Evolutionary conservation across 1,140 invertebrate species (phyloP), one percentile per base, ranked within the genome.

Genomic region (Charaxes varanes): DNA sequence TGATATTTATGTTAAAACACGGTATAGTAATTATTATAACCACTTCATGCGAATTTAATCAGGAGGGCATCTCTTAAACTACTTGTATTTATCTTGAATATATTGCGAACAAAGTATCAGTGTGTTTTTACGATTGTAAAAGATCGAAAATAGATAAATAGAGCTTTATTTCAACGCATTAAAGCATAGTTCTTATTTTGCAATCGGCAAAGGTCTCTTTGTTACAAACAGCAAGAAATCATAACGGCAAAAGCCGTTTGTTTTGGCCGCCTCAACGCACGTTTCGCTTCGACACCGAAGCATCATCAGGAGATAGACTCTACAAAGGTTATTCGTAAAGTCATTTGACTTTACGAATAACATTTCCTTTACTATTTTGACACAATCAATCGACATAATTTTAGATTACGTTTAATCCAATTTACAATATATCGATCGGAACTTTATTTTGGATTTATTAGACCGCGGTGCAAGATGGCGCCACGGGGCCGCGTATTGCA

Each of bases 401-500:
- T 35, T n/a, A 12, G 23, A 23, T 22, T 11, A 24, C 3, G 15
- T 31, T 8, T 31, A 30, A 30, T 30, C 27, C 28, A 23, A 24
- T 16, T 24, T 35, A 16, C 13, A 21, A 15, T 35, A 24, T 35
- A 24, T 23, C 8, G n/a, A 21, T 11, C 22, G 24, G n/a, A n/a
- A n/a, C n/a, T n/a, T n/a, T n/a, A n/a, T n/a, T n/a, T n/a, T n/a
- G n/a, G n/a, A n/a, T n/a, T n/a, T n/a, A n/a, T n/a, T n/a, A n/a
- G n/a, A n/a, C n/a, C n/a, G n/a, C n/a, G n/a, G n/a, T 13, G 33
- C 27, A 27, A 38, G 6, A 43, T 38, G 38, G 34, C 66, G 66
- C 63, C 58, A 54, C 45, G 28, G 36, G 54, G 51, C 35, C 52
- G 50, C 56, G 57, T 70, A 68, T 64, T 38, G 59, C 58, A 60